These are phyloP conservation scores for Syrphus vitripennis DNA, from an alignment of 2,888 invertebrate genomes.

Conservation along the genomic window DNA sequence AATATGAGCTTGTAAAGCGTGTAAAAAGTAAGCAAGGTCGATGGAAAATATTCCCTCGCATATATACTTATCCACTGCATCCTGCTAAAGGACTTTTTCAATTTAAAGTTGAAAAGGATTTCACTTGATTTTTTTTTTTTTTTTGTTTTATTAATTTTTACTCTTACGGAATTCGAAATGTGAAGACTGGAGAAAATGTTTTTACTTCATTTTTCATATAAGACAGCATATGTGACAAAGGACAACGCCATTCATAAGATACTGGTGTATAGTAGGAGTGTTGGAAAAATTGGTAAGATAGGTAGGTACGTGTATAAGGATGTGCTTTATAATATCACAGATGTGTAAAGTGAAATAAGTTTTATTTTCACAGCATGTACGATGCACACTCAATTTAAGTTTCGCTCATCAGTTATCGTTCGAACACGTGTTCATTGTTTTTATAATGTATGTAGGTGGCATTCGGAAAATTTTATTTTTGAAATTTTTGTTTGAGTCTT, in stretches of 20 bases:
- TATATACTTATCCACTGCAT: neutral
- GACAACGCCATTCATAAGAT: neutral
- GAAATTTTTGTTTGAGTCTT: no score
- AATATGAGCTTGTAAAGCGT: neutral
- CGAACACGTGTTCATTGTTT: neutral
- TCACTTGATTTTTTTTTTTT: neutral
- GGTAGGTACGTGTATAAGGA: neutral
- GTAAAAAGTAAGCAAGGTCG: neutral
- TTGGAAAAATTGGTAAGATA: neutral
- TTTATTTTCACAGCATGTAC: neutral
- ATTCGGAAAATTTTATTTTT: no score
- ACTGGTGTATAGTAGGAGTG: neutral
- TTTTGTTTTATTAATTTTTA: neutral
- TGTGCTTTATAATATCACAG: neutral
- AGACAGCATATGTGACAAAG: neutral
- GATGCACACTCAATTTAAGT: neutral
- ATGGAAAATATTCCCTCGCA: neutral
- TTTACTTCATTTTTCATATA: neutral
- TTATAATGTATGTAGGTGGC: no score
- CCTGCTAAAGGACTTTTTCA: constrained; percentile 15
- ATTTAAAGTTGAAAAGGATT: constrained; percentile 40
- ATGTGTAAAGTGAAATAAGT: neutral
- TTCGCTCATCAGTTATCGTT: neutral
- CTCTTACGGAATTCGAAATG: neutral
- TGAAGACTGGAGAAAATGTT: neutral